A percentile compares a stretch with the other conserved stretches of the same genome.
These are phyloP conservation scores for Cirrhinus mrigala DNA, from an alignment of 2,797 vertebrate species.

Conservation along the genomic window DNA sequence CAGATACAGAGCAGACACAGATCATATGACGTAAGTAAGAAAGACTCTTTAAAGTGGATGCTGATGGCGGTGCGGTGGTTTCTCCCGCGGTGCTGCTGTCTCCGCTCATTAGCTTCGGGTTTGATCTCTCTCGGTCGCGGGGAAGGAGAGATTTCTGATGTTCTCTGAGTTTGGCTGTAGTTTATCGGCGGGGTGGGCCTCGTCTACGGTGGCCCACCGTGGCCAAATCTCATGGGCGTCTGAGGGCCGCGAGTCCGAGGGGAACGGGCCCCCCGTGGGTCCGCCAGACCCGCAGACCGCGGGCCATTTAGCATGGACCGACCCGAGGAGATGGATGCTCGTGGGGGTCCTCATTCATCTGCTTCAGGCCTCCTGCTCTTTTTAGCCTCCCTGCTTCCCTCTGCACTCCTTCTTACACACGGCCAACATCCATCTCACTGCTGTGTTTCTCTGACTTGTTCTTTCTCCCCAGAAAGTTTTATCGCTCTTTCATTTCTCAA, in stretches of 20 bases:
- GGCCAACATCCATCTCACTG: slow-evolving; percentile 16
- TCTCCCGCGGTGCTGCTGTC: slow-evolving; percentile 53
- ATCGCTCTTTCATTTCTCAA: not conserved
- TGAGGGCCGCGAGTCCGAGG: not conserved
- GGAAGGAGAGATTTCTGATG: not conserved
- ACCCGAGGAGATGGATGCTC: slow-evolving; percentile 39
- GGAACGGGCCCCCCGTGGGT: slow-evolving; percentile 40
- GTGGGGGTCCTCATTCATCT: slow-evolving; percentile 28
- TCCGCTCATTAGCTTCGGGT: slow-evolving; percentile 40
- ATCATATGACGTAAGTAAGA: not conserved
- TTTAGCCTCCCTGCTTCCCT: slow-evolving; percentile 29
- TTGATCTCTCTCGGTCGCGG: not conserved
- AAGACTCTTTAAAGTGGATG: not conserved
- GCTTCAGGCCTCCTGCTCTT: slow-evolving; percentile 39
- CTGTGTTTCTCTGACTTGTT: not conserved
- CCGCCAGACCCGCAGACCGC: slow-evolving; percentile 33
- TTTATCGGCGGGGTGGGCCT: slow-evolving; percentile 1
- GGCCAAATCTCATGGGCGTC: slow-evolving; percentile 12
- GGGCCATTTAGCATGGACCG: slow-evolving; percentile 38
- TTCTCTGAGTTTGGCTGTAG: slow-evolving; percentile 21
- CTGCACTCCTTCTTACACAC: slow-evolving; percentile 2
- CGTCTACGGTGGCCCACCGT: slow-evolving; percentile 11
- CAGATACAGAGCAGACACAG: not conserved
- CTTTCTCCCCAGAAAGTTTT: not conserved
- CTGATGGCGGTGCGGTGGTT: slow-evolving; percentile 61